Conservation (phyloP, 1,140 invertebrate genomes). For the Pseudoatta argentina region DNA sequence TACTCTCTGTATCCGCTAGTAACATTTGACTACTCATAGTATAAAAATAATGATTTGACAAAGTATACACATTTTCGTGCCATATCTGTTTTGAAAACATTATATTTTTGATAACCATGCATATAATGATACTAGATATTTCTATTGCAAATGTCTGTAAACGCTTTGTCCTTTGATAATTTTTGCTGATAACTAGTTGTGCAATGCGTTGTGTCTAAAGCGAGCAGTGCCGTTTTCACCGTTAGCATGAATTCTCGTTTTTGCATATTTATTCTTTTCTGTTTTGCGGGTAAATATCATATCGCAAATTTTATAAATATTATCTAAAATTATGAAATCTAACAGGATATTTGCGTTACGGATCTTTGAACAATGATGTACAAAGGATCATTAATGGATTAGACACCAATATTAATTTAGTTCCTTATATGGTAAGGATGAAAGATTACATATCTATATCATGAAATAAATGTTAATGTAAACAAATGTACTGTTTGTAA, state of each 20-base stretch:
- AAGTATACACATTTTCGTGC: too few relatives aligned
- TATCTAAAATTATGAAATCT: constrained; percentile 16
- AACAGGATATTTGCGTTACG: background rate
- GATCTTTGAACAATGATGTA: constrained; percentile 12
- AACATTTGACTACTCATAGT: too few relatives aligned
- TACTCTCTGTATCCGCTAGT: too few relatives aligned
- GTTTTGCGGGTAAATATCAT: constrained; percentile 46
- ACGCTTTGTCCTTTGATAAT: too few relatives aligned
- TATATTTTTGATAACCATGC: too few relatives aligned
- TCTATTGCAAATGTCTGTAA: too few relatives aligned
- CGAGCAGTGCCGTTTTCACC: background rate
- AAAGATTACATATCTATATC: constrained; percentile 47
- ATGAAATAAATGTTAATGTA: background rate
- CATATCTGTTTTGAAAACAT: too few relatives aligned
- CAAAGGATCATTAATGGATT: constrained; percentile 81
- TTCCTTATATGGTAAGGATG: constrained; percentile 80
- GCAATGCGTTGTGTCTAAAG: background rate
- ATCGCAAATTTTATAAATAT: background rate
- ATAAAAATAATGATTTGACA: too few relatives aligned
- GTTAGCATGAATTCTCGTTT: constrained; percentile 4
- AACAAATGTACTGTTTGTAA: too few relatives aligned
- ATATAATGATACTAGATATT: too few relatives aligned
- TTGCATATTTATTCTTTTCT: background rate
- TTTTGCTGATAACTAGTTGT: background rate
- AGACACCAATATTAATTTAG: constrained; percentile 76